These are phyloP conservation scores for Lepetodrilus schrolli DNA, from an alignment of 2,888 invertebrate species.

Conservation along the genomic window DNA sequence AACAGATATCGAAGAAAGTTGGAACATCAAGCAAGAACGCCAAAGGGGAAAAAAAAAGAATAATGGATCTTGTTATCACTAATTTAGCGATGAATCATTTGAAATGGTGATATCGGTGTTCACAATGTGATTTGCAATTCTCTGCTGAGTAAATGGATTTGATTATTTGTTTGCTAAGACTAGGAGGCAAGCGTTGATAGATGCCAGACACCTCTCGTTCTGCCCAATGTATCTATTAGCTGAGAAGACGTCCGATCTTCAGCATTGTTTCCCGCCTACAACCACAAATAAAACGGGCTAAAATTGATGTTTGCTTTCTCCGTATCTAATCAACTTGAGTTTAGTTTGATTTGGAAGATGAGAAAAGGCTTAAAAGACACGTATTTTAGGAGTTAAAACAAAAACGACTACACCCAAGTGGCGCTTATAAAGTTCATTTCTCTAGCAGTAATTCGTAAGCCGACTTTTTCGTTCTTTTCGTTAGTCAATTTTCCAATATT, in stretches of 20 bases:
- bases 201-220: not conserved
- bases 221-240: constrained; percentile 10
- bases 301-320: constrained; percentile 23
- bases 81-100: constrained; percentile 26
- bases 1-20: too few species aligned
- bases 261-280: not conserved
- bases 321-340: constrained; percentile 16
- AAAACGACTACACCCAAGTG: not conserved
- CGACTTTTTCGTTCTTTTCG: not conserved
- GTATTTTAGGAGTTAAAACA: not conserved
- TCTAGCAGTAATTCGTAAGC: not conserved
- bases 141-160: constrained; percentile 19
- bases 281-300: constrained; percentile 15
- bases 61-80: constrained; percentile 6
- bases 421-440: not conserved
- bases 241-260: not conserved
- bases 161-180: constrained; percentile 21
- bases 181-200: not conserved
- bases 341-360: constrained; percentile 17
- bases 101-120: constrained; percentile 19
- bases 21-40: too few species aligned
- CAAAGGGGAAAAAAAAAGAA: constrained; percentile 7
- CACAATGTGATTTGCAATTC: constrained; percentile 25
- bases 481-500: not conserved
- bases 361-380: constrained; percentile 8